Conservation (phyloP, 2,113 vertebrate species). For the Rissa tridactyla region DNA sequence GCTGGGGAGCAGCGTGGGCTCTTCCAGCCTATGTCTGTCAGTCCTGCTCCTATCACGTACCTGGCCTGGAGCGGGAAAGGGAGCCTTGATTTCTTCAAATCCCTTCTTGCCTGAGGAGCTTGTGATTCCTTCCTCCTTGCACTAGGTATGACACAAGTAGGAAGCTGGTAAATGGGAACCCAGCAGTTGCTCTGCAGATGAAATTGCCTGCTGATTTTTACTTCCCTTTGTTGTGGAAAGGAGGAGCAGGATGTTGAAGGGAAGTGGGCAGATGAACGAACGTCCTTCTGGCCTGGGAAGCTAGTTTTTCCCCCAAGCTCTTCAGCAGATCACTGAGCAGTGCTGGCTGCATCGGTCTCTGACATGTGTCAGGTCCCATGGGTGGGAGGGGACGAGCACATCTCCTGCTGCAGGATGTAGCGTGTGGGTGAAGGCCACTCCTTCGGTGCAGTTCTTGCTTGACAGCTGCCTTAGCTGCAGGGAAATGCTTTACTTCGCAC, state of each 20-base stretch:
- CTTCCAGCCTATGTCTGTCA: neutral
- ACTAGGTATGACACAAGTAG: neutral
- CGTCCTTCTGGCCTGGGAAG: neutral
- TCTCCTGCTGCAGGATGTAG: neutral
- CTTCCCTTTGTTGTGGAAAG: neutral
- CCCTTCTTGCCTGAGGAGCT: neutral
- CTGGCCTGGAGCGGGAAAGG: neutral
- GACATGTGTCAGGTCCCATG: fast-evolving
- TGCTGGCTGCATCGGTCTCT: neutral
- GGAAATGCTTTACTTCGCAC: neutral
- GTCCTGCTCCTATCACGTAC: neutral
- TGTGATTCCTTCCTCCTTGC: neutral
- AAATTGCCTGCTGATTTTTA: neutral
- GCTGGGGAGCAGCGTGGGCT: neutral
- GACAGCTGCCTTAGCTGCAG: neutral
- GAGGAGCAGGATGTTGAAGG: neutral
- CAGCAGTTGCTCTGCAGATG: neutral
- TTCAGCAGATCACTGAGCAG: neutral
- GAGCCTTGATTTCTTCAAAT: neutral
- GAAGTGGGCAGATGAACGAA: neutral
- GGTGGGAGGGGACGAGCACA: neutral
- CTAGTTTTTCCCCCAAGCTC: neutral
- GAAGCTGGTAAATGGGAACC: neutral
- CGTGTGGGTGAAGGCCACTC: neutral
- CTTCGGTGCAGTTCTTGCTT: fast-evolving